Percentiles rank a stretch among this genome's conserved stretches.
Evolutionary conservation across 2,113 vertebrate species (phyloP).

Genomic region (Nannobrachium achirus): DNA sequence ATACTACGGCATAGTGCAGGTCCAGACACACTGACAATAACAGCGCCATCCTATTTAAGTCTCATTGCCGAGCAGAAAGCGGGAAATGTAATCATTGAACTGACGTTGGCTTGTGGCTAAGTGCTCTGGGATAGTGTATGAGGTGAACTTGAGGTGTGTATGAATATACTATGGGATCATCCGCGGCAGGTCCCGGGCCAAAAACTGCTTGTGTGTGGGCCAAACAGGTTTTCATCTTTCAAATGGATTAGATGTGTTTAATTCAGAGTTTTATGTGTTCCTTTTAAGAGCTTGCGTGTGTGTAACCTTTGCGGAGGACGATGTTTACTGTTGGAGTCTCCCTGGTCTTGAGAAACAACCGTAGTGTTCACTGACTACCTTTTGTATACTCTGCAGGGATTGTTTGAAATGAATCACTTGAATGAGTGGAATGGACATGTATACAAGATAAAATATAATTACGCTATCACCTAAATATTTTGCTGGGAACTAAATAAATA

Average conservation of each 20-base stretch:
- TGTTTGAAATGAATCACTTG: constrained; percentile 77
- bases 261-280: constrained; percentile 52
- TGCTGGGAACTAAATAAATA: constrained; percentile 75
- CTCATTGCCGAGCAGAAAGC: constrained; percentile 43
- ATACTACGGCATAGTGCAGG: constrained; percentile 49
- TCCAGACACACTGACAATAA: constrained; percentile 62
- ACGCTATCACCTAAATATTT: constrained; percentile 77
- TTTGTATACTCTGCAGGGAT: constrained; percentile 66
- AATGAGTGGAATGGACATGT: constrained; percentile 65
- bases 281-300: constrained; percentile 57
- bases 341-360: constrained; percentile 56
- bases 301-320: constrained; percentile 49
- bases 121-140: constrained; percentile 47
- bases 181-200: constrained; percentile 23
- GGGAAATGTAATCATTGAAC: constrained; percentile 57
- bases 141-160: constrained; percentile 22
- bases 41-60: constrained; percentile 51
- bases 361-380: constrained; percentile 69
- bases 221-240: constrained; percentile 47
- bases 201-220: constrained; percentile 42
- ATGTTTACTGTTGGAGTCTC: constrained; percentile 67
- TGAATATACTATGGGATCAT: constrained; percentile 9
- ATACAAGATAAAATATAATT: constrained; percentile 79
- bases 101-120: constrained; percentile 42
- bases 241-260: constrained; percentile 49